Evolutionary conservation across 2,797 vertebrate species (phyloP).

Genomic region (Anguilla anguilla): DNA sequence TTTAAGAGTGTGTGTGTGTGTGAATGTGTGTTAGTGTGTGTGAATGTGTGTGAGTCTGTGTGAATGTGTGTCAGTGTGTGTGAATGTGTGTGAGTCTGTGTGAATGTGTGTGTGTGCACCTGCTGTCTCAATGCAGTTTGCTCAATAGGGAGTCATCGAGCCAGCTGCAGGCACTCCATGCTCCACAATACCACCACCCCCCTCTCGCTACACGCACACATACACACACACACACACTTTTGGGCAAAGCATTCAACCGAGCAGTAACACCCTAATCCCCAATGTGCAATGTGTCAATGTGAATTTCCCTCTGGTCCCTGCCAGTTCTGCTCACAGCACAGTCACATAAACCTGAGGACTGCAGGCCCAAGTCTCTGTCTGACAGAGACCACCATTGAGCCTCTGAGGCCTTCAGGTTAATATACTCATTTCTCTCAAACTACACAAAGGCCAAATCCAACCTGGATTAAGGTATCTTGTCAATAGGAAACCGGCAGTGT

Average conservation of each 20-base stretch:
- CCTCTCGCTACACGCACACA: neutral
- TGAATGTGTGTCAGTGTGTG: neutral
- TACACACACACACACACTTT: neutral
- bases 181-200: neutral
- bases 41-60: neutral
- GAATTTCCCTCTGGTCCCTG: neutral
- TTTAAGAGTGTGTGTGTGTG: neutral
- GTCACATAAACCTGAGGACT: neutral
- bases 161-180: constrained; percentile 3
- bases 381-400: neutral
- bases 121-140: neutral
- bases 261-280: neutral
- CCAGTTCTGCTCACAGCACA: neutral
- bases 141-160: constrained; percentile 9
- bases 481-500: neutral
- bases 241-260: neutral
- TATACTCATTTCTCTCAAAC: neutral
- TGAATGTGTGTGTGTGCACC: neutral
- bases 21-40: neutral
- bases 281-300: neutral
- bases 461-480: neutral
- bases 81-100: neutral
- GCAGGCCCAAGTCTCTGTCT: neutral
- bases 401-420: neutral
- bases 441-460: neutral